Base-by-base conservation (phyloP, 1,140 invertebrate genomes). In the Tetragnatha versicolor region DNA sequence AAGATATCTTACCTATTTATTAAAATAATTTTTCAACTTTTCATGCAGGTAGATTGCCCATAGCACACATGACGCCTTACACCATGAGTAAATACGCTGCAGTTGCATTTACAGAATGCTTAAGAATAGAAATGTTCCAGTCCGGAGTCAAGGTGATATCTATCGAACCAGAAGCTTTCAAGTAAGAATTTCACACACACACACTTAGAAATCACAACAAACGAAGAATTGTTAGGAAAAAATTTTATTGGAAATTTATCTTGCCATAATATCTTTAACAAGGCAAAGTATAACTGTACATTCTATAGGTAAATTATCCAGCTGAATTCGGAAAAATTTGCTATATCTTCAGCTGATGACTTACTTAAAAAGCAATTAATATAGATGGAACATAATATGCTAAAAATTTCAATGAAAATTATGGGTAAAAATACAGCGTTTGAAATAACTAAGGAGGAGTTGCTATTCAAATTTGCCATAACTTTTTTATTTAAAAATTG, bases 41-140 rank as follows among this genome's bases (percentile, higher is more conserved):
- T 3, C 5, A 42, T 42, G 10, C 12, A 65, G 61, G 61, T 4
- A 31, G 6, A 10, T 1, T n/a, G 25, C 10, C 61, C 9, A 5
- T 65, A 7, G 35, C 61, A 42, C 33, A 6, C 33, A 25, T 22
- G 51, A 29, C 63, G 3, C 27, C 60, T 0, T 81, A 81, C 31
- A 33, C 37, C 6, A 79, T 79, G 66, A 77, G 69, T 20, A 81
- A 81, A 61, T 47, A 58, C 49, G 81, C 80, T n/a, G 22, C 61
- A 3, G 79, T 75, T 1, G 73, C 33, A 22, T 81, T 81, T 35
- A 80, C 73, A 2, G 81, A 81, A 17, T 49, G 72, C 14, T 45
- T 81, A 0, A 58, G 80, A 47, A 17, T 33, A 65, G 81, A 81
- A 49, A 35, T 81, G 33, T n/a, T 27, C 22, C 3, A 12, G 27